A percentile compares a stretch with the other conserved stretches of the same genome.
phyloP scores from a whole-genome alignment of 2,113 vertebrate species.

The Polypterus senegalus region DNA sequence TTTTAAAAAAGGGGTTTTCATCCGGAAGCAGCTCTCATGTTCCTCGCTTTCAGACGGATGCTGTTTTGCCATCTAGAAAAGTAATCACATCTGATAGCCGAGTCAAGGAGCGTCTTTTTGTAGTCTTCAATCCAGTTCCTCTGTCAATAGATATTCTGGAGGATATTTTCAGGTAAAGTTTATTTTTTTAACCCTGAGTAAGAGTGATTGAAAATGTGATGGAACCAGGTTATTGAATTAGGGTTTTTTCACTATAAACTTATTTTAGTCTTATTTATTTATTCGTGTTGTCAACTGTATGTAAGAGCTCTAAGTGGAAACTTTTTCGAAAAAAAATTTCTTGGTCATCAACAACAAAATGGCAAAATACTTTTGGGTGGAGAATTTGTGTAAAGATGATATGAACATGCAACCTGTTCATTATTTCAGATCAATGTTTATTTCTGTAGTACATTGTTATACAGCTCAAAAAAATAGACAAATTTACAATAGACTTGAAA shows the following conservation, averaged over 20 bases:
- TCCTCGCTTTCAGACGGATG: constrained; percentile 75
- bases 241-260: neutral
- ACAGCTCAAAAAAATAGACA: too few species aligned
- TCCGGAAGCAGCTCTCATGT: constrained; percentile 31
- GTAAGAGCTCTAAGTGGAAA: too few species aligned
- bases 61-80: constrained; percentile 74
- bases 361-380: too few species aligned
- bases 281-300: too few species aligned
- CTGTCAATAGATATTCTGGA: constrained; percentile 77
- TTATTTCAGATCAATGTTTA: too few species aligned
- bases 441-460: too few species aligned
- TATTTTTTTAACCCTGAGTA: neutral
- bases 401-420: too few species aligned
- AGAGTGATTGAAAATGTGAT: neutral
- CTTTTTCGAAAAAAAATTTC: too few species aligned
- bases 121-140: constrained; percentile 83
- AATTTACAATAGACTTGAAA: too few species aligned
- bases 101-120: constrained; percentile 81
- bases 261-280: too few species aligned
- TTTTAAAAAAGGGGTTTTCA: constrained; percentile 28
- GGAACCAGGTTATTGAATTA: neutral
- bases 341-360: too few species aligned
- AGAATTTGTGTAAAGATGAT: too few species aligned
- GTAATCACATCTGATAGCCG: constrained; percentile 66
- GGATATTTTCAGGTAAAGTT: constrained; percentile 81